These are phyloP conservation scores for Tetragnatha versicolor DNA, from an alignment of 1,140 invertebrate genomes.

Conservation along the genomic window DNA sequence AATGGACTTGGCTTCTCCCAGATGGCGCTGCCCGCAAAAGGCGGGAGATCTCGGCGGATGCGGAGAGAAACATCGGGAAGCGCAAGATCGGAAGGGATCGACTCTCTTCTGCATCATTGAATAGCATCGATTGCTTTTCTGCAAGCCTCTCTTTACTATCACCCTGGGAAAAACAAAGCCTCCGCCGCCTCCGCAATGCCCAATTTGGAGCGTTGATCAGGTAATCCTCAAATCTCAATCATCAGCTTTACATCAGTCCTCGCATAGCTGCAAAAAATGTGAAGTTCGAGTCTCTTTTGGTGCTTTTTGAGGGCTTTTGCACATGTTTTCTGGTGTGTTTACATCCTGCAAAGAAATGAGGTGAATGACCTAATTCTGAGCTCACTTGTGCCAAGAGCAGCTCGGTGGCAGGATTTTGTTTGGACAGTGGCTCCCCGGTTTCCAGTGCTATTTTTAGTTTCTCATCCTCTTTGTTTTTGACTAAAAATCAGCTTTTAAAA, in stretches of 20 bases:
- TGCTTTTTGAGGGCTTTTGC: background rate
- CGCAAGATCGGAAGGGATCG: slow-evolving; percentile 31
- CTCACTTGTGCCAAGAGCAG: too few relatives aligned
- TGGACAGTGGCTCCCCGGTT: too few relatives aligned
- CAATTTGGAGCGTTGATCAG: slow-evolving; percentile 50
- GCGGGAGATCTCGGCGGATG: slow-evolving; percentile 31
- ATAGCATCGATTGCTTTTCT: background rate
- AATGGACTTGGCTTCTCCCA: background rate
- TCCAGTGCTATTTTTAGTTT: too few relatives aligned
- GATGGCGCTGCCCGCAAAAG: slow-evolving; percentile 46
- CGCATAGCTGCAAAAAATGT: too few relatives aligned
- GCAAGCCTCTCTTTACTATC: background rate
- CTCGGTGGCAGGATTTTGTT: too few relatives aligned
- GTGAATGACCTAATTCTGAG: too few relatives aligned
- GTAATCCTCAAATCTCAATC: too few relatives aligned
- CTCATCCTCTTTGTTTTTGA: too few relatives aligned
- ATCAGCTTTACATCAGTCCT: too few relatives aligned
- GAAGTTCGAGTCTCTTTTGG: too few relatives aligned
- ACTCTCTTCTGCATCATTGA: slow-evolving; percentile 9
- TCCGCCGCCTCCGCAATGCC: slow-evolving; percentile 25
- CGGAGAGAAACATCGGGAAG: slow-evolving; percentile 31
- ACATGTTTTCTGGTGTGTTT: background rate
- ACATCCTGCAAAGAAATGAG: background rate
- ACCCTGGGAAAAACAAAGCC: slow-evolving; percentile 37
- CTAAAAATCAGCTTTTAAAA: too few relatives aligned